phyloP scores from a whole-genome alignment of 1,140 invertebrate species.

The Argopecten irradians region DNA sequence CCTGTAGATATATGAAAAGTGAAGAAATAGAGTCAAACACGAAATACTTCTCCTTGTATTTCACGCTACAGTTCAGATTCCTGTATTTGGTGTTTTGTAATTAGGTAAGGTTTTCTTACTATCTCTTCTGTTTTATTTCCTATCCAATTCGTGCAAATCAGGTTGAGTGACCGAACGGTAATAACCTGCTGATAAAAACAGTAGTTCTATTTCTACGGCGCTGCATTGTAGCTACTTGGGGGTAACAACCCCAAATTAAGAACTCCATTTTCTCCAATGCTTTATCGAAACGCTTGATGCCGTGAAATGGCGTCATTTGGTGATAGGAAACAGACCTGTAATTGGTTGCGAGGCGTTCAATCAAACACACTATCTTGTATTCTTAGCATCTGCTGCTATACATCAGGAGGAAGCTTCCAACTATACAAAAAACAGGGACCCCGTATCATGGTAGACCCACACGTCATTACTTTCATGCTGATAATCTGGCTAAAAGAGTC shows the following conservation, averaged over 20 bases:
- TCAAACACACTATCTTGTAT: background rate
- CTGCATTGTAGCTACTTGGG: background rate
- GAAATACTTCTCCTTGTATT: too few relatives aligned
- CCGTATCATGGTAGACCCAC: background rate
- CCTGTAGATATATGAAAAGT: too few relatives aligned
- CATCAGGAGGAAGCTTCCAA: too few relatives aligned
- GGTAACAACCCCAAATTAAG: background rate
- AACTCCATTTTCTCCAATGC: conserved; percentile 4
- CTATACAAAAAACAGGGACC: background rate
- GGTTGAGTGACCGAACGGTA: background rate
- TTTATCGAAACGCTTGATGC: background rate
- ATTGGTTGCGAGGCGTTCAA: background rate
- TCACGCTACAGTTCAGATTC: too few relatives aligned
- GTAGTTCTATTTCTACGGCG: background rate
- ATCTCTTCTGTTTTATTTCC: background rate
- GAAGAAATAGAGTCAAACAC: too few relatives aligned
- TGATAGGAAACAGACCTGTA: background rate
- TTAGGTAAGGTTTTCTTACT: background rate
- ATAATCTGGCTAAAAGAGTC: background rate
- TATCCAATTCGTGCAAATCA: background rate
- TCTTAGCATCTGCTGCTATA: background rate
- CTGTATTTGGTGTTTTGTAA: background rate
- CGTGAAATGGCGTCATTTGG: background rate
- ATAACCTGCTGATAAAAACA: background rate
- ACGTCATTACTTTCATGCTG: background rate